Evolutionary conservation across 2,113 vertebrate species (phyloP).

Genomic region (Grus americana): DNA sequence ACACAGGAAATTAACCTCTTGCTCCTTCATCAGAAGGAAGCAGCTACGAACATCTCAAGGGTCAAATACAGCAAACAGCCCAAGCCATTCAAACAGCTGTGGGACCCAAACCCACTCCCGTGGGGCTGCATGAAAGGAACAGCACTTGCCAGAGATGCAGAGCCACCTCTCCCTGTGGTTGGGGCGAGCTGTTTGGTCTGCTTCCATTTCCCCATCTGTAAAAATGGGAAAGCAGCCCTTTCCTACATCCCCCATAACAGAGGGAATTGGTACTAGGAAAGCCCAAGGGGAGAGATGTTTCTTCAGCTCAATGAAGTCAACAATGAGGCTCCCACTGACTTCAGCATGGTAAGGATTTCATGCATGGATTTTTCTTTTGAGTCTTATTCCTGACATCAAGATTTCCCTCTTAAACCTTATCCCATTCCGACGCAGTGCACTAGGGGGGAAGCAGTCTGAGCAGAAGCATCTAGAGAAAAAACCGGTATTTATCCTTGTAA

Average conservation of each 20-base stretch:
- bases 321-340: background rate
- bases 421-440: background rate
- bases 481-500: background rate
- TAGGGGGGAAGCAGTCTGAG: background rate
- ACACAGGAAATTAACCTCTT: background rate
- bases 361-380: background rate
- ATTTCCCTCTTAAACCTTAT: background rate
- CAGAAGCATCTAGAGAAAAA: background rate
- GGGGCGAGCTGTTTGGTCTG: background rate
- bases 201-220: background rate
- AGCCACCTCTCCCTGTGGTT: background rate
- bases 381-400: background rate
- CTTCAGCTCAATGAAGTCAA: background rate
- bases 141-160: background rate
- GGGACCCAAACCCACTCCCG: fast-evolving
- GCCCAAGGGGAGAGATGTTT: background rate
- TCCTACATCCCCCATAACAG: background rate
- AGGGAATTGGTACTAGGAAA: background rate
- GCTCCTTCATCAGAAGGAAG: background rate
- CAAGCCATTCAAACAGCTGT: background rate
- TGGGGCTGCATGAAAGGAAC: background rate
- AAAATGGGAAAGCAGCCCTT: background rate
- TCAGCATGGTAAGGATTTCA: background rate
- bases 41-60: background rate
- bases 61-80: background rate